Conservation (phyloP, 2,113 vertebrate species). For the Emydocephalus ijimae region DNA sequence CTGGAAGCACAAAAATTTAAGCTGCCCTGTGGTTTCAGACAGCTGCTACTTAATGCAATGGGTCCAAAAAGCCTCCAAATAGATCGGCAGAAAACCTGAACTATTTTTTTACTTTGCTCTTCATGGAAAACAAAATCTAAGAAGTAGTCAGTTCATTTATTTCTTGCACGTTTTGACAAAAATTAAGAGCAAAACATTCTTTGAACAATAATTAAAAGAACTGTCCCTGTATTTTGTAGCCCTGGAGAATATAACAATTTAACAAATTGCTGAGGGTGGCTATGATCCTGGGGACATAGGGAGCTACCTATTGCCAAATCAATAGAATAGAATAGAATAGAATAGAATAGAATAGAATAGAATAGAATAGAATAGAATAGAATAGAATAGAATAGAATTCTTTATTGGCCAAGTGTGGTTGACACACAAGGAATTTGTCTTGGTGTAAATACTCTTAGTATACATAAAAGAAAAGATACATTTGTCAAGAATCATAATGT, state of each 20-base stretch:
- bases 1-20: not conserved
- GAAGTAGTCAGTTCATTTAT: not conserved
- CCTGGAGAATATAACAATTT: not conserved
- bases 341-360: too few species aligned
- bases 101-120: not conserved
- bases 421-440: too few species aligned
- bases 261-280: not conserved
- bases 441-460: too few species aligned
- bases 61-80: not conserved
- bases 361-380: too few species aligned
- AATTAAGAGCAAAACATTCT: not conserved
- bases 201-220: not conserved
- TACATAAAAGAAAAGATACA: too few species aligned
- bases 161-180: not conserved
- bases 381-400: too few species aligned
- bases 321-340: not conserved
- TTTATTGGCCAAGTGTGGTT: too few species aligned
- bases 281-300: not conserved
- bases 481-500: too few species aligned
- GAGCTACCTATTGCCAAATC: not conserved
- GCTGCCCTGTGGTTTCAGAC: not conserved
- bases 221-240: not conserved
- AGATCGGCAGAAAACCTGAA: not conserved
- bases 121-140: not conserved
- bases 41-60: not conserved